Base-by-base conservation (phyloP, 2,113 vertebrate genomes). In the Dasypus novemcinctus region DNA sequence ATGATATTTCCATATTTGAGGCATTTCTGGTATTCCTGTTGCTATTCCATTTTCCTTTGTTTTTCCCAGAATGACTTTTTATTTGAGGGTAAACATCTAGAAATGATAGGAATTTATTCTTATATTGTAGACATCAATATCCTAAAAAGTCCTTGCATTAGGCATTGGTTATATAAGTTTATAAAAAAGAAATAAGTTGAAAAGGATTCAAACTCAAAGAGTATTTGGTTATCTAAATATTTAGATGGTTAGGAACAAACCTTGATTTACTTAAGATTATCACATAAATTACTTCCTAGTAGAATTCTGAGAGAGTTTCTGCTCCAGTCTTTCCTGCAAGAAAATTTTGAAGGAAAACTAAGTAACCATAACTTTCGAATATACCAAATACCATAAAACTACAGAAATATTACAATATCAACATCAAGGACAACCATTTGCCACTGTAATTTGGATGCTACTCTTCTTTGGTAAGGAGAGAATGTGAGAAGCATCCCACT, bases 41-140 rank as follows among this genome's bases (percentile, higher is more conserved):
- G 43, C 31, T 68, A 68, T 92, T 81, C 49, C 25, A 54, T 94
- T 94, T 97, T 91, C 31, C 36, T 85, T 85, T 95, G 52, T 95
- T 96, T 96, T 95, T 89, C 49, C 49, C 36, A 91, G 49, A 96
- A 92, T 96, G 49, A 25, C n/a, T 96, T 97, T 72, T 85, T 95
- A 81, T 80, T 82, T 95, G 82, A 93, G 91, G 14, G 49, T 63
- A 96, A 68, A 89, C 95, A 89, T 90, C 78, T 96, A 78, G 85
- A 96, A 97, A 94, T 0, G 3, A 86, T 61, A 90, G 57, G 64
- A 93, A 95, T 95, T 96, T 96, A 83, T 96, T 95, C 95, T 95
- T 75, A 89, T 94, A 95, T 87, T 91, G 33, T 94, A 64, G 71
- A 69, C 31, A 88, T 91, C 63, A 94, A 79, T 89, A 88, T 59